phyloP scores from a whole-genome alignment of 2,113 vertebrate species.

The Sus scrofa region DNA sequence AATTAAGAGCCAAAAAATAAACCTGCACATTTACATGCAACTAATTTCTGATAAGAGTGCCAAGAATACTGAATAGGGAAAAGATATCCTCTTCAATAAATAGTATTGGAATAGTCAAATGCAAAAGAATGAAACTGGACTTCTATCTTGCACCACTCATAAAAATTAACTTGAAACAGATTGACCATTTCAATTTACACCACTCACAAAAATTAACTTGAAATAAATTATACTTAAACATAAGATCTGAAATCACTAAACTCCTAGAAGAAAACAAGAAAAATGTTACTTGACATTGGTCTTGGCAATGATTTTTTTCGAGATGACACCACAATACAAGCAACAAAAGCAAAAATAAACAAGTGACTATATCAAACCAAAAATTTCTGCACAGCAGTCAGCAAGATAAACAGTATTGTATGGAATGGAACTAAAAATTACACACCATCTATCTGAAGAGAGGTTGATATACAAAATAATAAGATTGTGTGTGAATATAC shows the following conservation, averaged over 20 bases:
- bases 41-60: not conserved
- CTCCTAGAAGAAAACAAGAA: not conserved
- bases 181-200: not conserved
- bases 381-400: not conserved
- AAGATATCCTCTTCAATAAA: not conserved
- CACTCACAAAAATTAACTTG: not conserved
- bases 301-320: not conserved
- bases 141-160: not conserved
- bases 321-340: not conserved
- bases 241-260: not conserved
- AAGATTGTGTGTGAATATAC: not conserved
- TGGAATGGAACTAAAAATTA: not conserved
- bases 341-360: not conserved
- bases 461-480: not conserved
- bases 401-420: not conserved
- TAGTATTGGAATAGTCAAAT: not conserved
- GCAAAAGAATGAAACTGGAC: not conserved
- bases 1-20: not conserved
- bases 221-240: not conserved
- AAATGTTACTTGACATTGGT: not conserved
- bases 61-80: not conserved
- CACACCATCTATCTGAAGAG: not conserved
- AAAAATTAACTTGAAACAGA: not conserved
- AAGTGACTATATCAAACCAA: not conserved
- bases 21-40: not conserved